phyloP scores from a whole-genome alignment of 2,888 invertebrate species.

The Monopis laevigella region DNA sequence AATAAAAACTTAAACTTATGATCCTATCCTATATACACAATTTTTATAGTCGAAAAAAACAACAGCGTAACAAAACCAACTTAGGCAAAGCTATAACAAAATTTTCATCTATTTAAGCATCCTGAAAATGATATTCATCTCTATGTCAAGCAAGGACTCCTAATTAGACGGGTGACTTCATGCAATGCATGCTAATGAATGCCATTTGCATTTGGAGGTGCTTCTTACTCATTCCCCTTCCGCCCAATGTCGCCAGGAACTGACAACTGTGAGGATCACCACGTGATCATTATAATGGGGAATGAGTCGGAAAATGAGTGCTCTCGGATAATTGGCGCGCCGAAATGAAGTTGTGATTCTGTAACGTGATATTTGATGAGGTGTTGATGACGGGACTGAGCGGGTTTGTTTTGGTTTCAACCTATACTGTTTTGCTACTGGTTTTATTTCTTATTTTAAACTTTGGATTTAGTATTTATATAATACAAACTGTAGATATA shows the following conservation, averaged over 20 bases:
- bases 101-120: too few species aligned
- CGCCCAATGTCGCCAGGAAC: not conserved
- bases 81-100: too few species aligned
- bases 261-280: constrained; percentile 60
- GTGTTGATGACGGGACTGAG: constrained; percentile 35
- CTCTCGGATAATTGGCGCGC: constrained; percentile 57
- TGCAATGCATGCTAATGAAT: constrained; percentile 62
- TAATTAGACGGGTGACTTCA: constrained; percentile 60
- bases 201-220: constrained; percentile 50
- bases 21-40: too few species aligned
- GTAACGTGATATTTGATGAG: constrained; percentile 64
- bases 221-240: constrained; percentile 8
- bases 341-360: constrained; percentile 56
- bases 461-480: too few species aligned
- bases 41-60: too few species aligned
- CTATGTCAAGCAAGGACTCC: constrained; percentile 43
- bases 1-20: too few species aligned
- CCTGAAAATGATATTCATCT: constrained; percentile 40
- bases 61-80: too few species aligned
- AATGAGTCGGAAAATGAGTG: constrained; percentile 61
- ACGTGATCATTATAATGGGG: constrained; percentile 62
- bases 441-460: too few species aligned
- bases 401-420: too few species aligned
- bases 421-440: too few species aligned
- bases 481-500: too few species aligned